phyloP scores from a whole-genome alignment of 2,797 vertebrate genomes.

The Calcarius lapponicus region DNA sequence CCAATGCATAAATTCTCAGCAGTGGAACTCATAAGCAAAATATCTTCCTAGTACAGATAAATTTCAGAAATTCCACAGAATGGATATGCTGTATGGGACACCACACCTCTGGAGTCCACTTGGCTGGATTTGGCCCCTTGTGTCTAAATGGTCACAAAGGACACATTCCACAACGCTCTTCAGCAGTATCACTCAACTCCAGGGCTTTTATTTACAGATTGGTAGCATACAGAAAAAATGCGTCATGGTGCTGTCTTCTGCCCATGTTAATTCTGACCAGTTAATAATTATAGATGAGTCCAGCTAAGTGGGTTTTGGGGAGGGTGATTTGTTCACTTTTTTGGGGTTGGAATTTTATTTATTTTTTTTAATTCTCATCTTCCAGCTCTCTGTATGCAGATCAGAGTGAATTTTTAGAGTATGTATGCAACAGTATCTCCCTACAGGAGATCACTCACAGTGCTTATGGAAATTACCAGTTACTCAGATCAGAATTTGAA shows the following conservation, averaged over 20 bases:
- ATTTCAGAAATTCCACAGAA: background rate
- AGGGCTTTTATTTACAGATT: background rate
- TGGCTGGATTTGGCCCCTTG: background rate
- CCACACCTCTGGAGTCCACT: background rate
- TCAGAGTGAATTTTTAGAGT: background rate
- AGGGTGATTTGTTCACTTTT: background rate
- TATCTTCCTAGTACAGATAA: background rate
- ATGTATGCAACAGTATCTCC: background rate
- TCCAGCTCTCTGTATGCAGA: background rate
- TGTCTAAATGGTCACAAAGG: background rate
- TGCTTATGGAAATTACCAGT: background rate
- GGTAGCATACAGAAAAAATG: background rate
- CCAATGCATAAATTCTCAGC: background rate
- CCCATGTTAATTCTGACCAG: background rate
- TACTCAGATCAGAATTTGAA: background rate
- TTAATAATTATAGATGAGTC: background rate
- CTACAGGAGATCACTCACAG: background rate
- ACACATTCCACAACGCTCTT: background rate
- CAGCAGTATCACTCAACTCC: background rate
- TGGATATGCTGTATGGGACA: background rate
- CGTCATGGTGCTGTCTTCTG: background rate
- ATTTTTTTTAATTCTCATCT: background rate
- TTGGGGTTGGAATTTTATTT: background rate
- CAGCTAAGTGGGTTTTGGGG: background rate
- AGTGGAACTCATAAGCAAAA: background rate